Evolutionary conservation across 2,888 invertebrate genomes (phyloP), one percentile per base, ranked within the genome.

Genomic region (Lepidonotus clava): DNA sequence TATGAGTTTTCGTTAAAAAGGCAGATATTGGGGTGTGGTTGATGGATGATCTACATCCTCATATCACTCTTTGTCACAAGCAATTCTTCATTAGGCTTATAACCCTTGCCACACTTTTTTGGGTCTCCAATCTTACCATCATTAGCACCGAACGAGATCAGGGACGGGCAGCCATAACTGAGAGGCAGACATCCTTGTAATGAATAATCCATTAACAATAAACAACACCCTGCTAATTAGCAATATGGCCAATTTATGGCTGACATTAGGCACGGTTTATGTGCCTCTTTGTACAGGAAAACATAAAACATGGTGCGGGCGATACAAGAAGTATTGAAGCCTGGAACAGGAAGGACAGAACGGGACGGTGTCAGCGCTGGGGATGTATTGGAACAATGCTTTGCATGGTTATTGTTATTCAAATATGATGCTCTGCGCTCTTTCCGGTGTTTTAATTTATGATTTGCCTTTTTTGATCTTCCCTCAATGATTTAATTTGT

Each of bases 181-280:
- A 61, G 28, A 61, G 24, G 61, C 61, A 28, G 28, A 61, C 24
- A 28, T 2, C 61, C 61, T 24, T 61, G 61, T 61, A 61, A 61
- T 61, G 61, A 61, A 61, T 61, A 61, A 61, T 61, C 24, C 24
- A 61, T 61, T 24, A 61, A 61, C 61, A 28, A 61, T 61, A 61
- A 61, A 61, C 61, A 24, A 61, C 61, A 61, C 61, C 24, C 24
- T 8, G 61, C 61, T 61, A 61, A 61, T 61, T 61, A 61, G 61
- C 61, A 28, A 61, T 61, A 61, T 18, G 61, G 61, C 61, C 24
- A 61, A 61, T 61, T 61, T 61, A 61, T 61, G 61, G 28, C 61
- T 61, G 61, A 61, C 61, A n/a, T 61, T n/a, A 61, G 61, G 61
- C 28, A 61, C 11, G 61, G 28, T 61, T 61, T 61, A 61, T 61